phyloP scores from a whole-genome alignment of 2,113 vertebrate genomes.

The Chiloscyllium plagiosum region DNA sequence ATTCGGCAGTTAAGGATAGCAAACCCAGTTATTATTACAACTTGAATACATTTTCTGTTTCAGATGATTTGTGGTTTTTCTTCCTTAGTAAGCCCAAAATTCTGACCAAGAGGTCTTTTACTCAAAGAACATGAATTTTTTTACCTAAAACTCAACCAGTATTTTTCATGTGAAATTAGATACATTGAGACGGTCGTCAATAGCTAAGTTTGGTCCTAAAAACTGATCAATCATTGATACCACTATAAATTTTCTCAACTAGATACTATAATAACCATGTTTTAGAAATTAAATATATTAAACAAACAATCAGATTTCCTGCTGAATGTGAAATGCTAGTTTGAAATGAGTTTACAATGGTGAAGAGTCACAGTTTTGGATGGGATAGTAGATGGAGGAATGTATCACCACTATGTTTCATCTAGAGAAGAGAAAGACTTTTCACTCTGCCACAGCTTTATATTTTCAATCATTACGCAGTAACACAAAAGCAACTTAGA shows the following conservation, averaged over 20 bases:
- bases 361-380: neutral
- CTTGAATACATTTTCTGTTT: neutral
- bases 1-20: neutral
- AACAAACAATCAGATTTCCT: neutral
- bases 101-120: neutral
- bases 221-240: neutral
- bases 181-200: neutral
- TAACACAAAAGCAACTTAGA: neutral
- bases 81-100: neutral
- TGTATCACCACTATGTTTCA: neutral
- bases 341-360: neutral
- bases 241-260: neutral
- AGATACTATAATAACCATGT: neutral
- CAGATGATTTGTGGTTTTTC: neutral
- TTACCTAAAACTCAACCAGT: neutral
- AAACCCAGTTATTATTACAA: neutral
- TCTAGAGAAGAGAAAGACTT: neutral
- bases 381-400: neutral
- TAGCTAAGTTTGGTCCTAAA: neutral
- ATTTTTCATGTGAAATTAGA: neutral
- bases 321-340: neutral
- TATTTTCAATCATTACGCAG: neutral
- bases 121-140: neutral
- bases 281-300: neutral
- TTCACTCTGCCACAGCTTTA: neutral